These are phyloP conservation scores for Semibalanus balanoides DNA, from an alignment of 1,140 invertebrate species.

Conservation along the genomic window DNA sequence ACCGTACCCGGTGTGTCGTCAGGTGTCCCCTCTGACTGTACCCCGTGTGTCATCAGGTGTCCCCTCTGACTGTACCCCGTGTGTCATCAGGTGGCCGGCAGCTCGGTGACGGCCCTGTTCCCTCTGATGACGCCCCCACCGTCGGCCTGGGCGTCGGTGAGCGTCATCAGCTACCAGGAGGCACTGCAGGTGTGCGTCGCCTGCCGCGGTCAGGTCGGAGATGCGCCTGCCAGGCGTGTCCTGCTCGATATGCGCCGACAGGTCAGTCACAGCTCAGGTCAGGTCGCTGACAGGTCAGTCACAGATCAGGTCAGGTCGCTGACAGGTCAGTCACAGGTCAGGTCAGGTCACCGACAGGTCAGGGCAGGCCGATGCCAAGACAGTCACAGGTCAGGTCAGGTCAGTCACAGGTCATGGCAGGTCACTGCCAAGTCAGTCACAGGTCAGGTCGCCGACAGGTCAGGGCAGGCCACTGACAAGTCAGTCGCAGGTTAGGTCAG, in stretches of 20 bases:
- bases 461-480: too few relatives aligned
- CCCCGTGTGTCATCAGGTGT: not conserved
- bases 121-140: constrained; percentile 11
- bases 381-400: not conserved
- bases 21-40: too few relatives aligned
- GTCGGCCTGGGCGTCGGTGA: not conserved
- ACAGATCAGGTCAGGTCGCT: not conserved
- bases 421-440: not conserved
- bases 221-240: not conserved
- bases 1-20: too few relatives aligned
- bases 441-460: not conserved
- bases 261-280: not conserved
- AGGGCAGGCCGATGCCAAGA: too few relatives aligned
- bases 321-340: not conserved
- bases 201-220: not conserved
- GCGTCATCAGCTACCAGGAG: not conserved
- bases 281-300: not conserved
- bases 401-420: not conserved
- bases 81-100: not conserved
- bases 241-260: not conserved
- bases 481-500: not conserved
- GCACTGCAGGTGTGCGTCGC: not conserved
- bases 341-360: not conserved
- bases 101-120: constrained; percentile 22
- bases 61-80: too few relatives aligned